Conservation (phyloP, 2,797 vertebrate species). For the Artibeus jamaicensis region DNA sequence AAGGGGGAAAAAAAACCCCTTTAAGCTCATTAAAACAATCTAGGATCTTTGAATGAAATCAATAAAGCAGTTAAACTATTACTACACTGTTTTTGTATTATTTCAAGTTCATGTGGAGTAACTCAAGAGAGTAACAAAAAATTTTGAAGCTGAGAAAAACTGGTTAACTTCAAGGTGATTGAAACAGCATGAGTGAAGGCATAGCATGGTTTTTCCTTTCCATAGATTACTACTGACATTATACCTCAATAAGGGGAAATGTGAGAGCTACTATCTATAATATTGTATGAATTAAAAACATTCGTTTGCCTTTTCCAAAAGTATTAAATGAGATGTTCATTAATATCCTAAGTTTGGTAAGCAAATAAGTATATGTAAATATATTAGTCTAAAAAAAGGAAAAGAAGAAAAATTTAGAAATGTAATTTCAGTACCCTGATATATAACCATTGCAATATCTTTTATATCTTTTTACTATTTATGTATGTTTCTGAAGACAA, state of each 20-base stretch:
- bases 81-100: slow-evolving; percentile 3
- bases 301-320: neutral
- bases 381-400: neutral
- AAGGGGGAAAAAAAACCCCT: neutral
- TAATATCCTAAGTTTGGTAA: neutral
- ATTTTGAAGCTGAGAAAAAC: neutral
- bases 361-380: neutral
- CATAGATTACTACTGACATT: neutral
- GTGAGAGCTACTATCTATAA: neutral
- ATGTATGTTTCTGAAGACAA: neutral
- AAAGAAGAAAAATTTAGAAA: neutral
- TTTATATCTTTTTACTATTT: neutral
- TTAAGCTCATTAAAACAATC: slow-evolving; percentile 38
- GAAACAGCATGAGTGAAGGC: neutral
- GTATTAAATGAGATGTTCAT: neutral
- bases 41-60: slow-evolving; percentile 21
- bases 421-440: neutral
- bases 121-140: slow-evolving; percentile 1
- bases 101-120: slow-evolving; percentile 20
- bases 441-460: neutral
- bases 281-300: neutral
- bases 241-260: neutral
- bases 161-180: neutral
- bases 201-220: neutral
- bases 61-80: slow-evolving; percentile 16